phyloP scores from a whole-genome alignment of 2,888 invertebrate species.

The Sepioteuthis lessoniana region DNA sequence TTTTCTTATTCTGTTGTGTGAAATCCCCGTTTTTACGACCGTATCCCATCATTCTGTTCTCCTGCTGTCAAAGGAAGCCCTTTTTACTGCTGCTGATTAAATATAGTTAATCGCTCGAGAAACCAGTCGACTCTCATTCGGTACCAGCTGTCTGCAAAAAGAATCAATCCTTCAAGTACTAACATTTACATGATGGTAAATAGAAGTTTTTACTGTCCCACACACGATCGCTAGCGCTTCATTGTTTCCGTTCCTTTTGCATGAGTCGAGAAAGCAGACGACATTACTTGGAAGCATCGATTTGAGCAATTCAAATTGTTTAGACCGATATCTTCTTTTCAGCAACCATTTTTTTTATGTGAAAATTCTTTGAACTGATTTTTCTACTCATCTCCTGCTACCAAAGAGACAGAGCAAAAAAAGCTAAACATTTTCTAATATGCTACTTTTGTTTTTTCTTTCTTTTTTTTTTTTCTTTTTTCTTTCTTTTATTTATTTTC shows the following conservation, averaged over 20 bases:
- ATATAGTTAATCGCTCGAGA: background rate
- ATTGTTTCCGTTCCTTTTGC: background rate
- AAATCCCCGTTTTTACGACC: no score
- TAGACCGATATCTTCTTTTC: background rate
- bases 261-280: background rate
- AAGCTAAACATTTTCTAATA: background rate
- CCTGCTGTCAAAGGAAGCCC: background rate
- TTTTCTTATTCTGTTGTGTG: no score
- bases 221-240: background rate
- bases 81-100: background rate
- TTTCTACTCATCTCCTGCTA: background rate
- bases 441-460: background rate
- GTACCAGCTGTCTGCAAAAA: background rate
- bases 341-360: no score
- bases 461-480: background rate
- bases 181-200: background rate
- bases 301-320: background rate
- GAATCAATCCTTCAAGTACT: background rate
- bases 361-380: background rate
- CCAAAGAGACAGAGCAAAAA: background rate
- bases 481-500: no score
- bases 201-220: background rate
- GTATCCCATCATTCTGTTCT: background rate
- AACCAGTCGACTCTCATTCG: background rate
- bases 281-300: background rate